Percentiles rank a stretch among this genome's conserved stretches.
Conservation (phyloP, 2,797 vertebrate species). For the Micropoecilia bifurca region DNA sequence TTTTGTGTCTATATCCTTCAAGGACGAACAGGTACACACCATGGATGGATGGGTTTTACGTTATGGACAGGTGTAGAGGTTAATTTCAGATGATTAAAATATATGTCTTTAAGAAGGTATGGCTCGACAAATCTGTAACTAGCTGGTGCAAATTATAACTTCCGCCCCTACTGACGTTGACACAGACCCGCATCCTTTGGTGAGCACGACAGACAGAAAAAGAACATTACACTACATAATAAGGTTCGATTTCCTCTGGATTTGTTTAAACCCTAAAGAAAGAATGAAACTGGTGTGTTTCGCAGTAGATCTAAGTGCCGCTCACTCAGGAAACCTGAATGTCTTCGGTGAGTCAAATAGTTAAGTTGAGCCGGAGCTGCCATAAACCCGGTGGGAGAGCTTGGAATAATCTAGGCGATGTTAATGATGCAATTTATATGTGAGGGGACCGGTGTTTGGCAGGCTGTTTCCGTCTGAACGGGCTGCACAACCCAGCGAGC, state of each 20-base stretch:
- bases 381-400: slow-evolving; percentile 81
- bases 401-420: slow-evolving; percentile 82
- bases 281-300: slow-evolving; percentile 58
- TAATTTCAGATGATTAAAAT: not conserved
- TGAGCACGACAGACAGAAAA: slow-evolving; percentile 33
- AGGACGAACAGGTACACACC: not conserved
- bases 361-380: slow-evolving; percentile 78
- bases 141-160: not conserved
- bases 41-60: not conserved
- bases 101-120: not conserved
- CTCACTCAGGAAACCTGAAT: slow-evolving; percentile 73
- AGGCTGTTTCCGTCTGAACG: slow-evolving; percentile 78
- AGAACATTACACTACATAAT: slow-evolving; percentile 50
- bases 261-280: slow-evolving; percentile 64
- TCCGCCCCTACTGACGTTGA: not conserved
- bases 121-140: not conserved
- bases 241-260: slow-evolving; percentile 51
- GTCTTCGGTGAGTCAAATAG: slow-evolving; percentile 77
- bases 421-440: slow-evolving; percentile 87
- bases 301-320: slow-evolving; percentile 60
- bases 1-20: not conserved
- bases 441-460: slow-evolving; percentile 82
- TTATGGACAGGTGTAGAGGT: not conserved
- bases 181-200: slow-evolving; percentile 20
- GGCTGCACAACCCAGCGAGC: slow-evolving; percentile 75